Evolutionary conservation across 2,797 vertebrate species (phyloP).

Genomic region (Sarcophilus harrisii): DNA sequence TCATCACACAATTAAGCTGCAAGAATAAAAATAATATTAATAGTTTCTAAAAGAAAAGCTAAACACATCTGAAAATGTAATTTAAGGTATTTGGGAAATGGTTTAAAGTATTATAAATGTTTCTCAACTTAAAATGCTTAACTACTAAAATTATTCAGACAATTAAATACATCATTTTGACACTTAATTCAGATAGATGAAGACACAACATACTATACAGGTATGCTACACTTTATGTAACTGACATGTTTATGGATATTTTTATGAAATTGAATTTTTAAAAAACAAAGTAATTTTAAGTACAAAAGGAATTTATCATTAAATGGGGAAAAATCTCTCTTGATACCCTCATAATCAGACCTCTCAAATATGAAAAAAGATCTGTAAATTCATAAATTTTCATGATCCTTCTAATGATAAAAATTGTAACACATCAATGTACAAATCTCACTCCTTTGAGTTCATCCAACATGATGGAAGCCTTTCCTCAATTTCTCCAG

Average conservation of each 20-base stretch:
- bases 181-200: conserved; percentile 24
- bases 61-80: neutral
- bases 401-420: conserved; percentile 24
- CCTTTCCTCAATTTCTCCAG: neutral
- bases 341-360: neutral
- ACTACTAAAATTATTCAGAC: neutral
- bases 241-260: conserved; percentile 25
- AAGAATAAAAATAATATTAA: conserved; percentile 60
- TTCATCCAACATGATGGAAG: neutral
- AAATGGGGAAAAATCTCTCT: neutral
- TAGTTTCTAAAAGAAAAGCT: conserved; percentile 19
- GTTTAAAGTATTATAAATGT: conserved; percentile 21
- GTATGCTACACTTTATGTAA: neutral
- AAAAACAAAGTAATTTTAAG: conserved; percentile 2
- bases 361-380: neutral
- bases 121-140: conserved; percentile 41
- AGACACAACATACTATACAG: neutral
- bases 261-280: conserved; percentile 32
- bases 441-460: neutral
- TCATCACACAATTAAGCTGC: conserved; percentile 84
- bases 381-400: neutral
- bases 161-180: neutral
- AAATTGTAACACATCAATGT: neutral
- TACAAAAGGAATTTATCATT: neutral
- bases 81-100: conserved; percentile 26